Percentiles rank a stretch among this genome's conserved stretches.
phyloP scores from a whole-genome alignment of 2,113 vertebrate species.

The Rutilus rutilus region DNA sequence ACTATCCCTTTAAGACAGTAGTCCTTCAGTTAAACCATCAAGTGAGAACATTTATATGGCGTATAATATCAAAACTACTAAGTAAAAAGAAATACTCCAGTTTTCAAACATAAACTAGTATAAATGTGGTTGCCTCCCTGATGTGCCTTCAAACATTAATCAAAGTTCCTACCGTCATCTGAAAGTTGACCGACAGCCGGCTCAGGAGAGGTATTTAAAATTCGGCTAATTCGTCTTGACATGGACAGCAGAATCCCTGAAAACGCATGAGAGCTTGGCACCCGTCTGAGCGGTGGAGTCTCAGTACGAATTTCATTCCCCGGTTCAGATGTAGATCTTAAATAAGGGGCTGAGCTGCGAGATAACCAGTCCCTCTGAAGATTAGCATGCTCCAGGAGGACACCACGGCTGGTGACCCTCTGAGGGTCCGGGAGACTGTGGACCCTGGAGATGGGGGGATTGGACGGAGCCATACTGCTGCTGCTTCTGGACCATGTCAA shows the following conservation, averaged over 20 bases:
- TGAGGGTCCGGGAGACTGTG: slow-evolving; percentile 50
- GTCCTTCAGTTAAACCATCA: background rate
- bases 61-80: background rate
- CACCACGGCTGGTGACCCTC: slow-evolving; percentile 38
- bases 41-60: background rate
- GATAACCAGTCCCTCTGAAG: slow-evolving; percentile 3
- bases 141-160: slow-evolving; percentile 1
- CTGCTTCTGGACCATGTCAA: background rate
- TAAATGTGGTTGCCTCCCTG: background rate
- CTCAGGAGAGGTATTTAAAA: slow-evolving; percentile 55
- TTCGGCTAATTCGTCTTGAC: slow-evolving; percentile 58
- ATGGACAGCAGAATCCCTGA: slow-evolving; percentile 62
- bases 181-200: background rate
- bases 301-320: background rate
- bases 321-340: slow-evolving; percentile 68
- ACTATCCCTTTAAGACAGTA: background rate
- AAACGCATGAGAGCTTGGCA: background rate
- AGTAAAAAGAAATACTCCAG: background rate
- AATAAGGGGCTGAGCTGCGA: slow-evolving; percentile 56
- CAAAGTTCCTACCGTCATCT: slow-evolving; percentile 66
- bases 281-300: slow-evolving; percentile 30
- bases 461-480: slow-evolving; percentile 12
- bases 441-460: slow-evolving; percentile 7
- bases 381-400: slow-evolving; percentile 28
- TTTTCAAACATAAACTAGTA: background rate